Percentiles rank a stretch among this genome's conserved stretches.
These are phyloP conservation scores for Sphyrna mokarran DNA, from an alignment of 2,113 vertebrate species.

Conservation along the genomic window DNA sequence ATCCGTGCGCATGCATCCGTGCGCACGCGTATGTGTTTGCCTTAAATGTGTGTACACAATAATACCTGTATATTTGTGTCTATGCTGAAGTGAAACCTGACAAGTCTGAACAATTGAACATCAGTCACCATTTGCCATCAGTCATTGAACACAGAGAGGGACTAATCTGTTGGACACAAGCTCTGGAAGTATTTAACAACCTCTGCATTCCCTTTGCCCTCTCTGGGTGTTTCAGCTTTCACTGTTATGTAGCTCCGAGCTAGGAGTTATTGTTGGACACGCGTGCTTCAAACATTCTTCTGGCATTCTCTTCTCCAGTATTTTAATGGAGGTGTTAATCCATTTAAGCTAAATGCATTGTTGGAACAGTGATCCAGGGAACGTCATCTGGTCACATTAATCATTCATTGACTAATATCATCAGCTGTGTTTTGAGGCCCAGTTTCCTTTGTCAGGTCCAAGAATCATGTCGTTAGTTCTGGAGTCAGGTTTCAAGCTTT, in stretches of 20 bases:
- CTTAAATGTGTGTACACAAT: background rate
- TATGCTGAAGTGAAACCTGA: background rate
- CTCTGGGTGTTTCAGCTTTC: background rate
- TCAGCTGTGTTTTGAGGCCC: background rate
- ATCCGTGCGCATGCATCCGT: background rate
- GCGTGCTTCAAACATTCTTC: background rate
- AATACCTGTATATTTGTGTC: too few species aligned
- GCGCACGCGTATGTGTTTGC: background rate
- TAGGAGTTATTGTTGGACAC: background rate
- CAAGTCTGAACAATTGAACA: background rate
- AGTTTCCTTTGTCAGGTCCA: background rate
- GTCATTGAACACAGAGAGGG: background rate
- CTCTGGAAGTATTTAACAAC: background rate
- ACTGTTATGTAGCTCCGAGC: background rate
- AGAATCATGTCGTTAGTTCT: background rate
- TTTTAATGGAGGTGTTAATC: background rate
- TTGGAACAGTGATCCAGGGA: background rate
- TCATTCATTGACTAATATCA: background rate
- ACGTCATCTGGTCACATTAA: background rate
- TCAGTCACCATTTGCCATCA: background rate
- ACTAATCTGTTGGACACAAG: background rate
- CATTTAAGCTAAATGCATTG: background rate
- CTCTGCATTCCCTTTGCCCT: background rate
- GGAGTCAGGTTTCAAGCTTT: background rate
- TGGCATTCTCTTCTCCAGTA: background rate